These are phyloP conservation scores for Lepidotrigona ventralis DNA, from an alignment of 1,140 invertebrate species.

Conservation along the genomic window DNA sequence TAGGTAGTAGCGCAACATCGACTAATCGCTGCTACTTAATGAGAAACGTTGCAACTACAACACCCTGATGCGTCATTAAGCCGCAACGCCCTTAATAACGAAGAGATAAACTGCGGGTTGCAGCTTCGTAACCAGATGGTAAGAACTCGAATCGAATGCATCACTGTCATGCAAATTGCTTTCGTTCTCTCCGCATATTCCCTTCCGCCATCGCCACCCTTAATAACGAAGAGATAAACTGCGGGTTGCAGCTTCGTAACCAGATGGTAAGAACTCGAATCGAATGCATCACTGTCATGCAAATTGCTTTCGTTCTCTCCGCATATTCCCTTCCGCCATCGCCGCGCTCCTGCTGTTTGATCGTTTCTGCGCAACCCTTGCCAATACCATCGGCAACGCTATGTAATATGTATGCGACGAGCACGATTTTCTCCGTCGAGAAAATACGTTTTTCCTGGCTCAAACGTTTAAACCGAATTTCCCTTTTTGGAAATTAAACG, in stretches of 20 bases:
- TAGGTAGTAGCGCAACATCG: background rate
- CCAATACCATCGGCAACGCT: background rate
- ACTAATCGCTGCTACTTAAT: conserved; percentile 42
- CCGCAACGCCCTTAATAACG: conserved; percentile 63
- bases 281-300: conserved; percentile 62
- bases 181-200: conserved; percentile 20
- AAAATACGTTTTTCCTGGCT: background rate
- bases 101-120: conserved; percentile 34
- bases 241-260: conserved; percentile 47
- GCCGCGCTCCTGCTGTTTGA: conserved; percentile 19
- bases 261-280: conserved; percentile 61
- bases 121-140: conserved; percentile 56
- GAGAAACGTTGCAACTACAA: conserved; percentile 13
- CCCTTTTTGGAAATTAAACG: background rate
- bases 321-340: background rate
- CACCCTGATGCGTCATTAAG: conserved; percentile 61
- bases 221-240: conserved; percentile 59
- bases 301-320: conserved; percentile 56
- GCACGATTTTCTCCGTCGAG: background rate
- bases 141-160: conserved; percentile 62
- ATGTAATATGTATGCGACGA: background rate
- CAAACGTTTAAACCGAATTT: background rate
- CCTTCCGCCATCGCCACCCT: background rate
- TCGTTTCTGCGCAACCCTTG: conserved; percentile 11
- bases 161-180: conserved; percentile 65